These are phyloP conservation scores for Timandra comae DNA, from an alignment of 2,888 invertebrate genomes.

Conservation along the genomic window DNA sequence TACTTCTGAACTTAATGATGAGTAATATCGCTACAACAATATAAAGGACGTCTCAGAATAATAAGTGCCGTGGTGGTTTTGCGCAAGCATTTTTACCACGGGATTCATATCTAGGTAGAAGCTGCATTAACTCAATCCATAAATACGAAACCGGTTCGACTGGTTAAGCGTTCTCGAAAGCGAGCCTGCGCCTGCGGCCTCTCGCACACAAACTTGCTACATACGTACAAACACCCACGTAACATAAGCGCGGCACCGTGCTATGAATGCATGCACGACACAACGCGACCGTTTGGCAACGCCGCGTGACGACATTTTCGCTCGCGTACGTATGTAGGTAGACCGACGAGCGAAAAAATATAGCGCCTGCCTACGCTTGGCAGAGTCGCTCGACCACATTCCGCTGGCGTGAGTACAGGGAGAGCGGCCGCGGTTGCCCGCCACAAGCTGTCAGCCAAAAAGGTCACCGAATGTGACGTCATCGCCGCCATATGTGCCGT, in stretches of 20 bases:
- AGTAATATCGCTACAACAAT: too few species aligned
- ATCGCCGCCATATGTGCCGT: constrained; percentile 63
- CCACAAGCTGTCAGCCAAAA: constrained; percentile 63
- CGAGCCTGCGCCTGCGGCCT: constrained; percentile 65
- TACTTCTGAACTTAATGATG: too few species aligned
- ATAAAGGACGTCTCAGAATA: too few species aligned
- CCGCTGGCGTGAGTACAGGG: constrained; percentile 65
- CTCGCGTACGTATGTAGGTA: constrained; percentile 73
- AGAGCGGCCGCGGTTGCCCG: constrained; percentile 45
- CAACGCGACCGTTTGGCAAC: constrained; percentile 64
- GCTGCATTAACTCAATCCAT: constrained; percentile 72
- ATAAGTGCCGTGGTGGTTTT: constrained; percentile 58
- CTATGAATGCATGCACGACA: constrained; percentile 67
- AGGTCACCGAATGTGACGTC: constrained; percentile 71
- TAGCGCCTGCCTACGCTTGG: constrained; percentile 73
- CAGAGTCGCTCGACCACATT: constrained; percentile 72
- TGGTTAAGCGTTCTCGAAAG: constrained; percentile 75
- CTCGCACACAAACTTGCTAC: constrained; percentile 58
- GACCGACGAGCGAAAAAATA: constrained; percentile 70
- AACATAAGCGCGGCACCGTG: constrained; percentile 52
- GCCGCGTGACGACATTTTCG: constrained; percentile 79
- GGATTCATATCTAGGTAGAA: constrained; percentile 69
- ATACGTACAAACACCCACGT: constrained; percentile 66
- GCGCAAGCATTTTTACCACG: constrained; percentile 64
- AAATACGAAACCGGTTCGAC: constrained; percentile 73